Evolutionary conservation across 2,113 vertebrate species (phyloP).

Genomic region (Talpa occidentalis): DNA sequence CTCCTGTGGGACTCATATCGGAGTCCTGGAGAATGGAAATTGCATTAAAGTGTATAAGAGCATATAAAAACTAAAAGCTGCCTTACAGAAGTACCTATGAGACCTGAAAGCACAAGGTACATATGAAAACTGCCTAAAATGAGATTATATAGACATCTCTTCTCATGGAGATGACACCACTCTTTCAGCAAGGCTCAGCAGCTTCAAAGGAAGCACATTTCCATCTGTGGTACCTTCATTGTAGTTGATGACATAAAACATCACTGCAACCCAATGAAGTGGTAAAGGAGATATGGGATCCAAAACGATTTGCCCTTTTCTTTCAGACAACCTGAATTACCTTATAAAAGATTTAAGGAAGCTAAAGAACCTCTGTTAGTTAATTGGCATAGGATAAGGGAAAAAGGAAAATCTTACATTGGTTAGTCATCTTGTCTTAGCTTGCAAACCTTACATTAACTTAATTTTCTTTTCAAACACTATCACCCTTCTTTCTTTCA

Average conservation of each 20-base stretch:
- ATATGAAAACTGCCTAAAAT: not conserved
- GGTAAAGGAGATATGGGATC: not conserved
- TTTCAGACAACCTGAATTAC: not conserved
- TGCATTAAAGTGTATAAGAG: not conserved
- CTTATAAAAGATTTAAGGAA: not conserved
- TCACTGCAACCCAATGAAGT: not conserved
- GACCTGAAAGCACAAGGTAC: not conserved
- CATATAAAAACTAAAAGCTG: not conserved
- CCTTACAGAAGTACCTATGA: not conserved
- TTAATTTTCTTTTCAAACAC: not conserved
- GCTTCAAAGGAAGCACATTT: not conserved
- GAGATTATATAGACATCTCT: not conserved
- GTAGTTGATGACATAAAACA: not conserved
- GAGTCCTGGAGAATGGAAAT: constrained; percentile 10
- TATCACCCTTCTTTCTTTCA: not conserved
- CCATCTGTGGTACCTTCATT: not conserved
- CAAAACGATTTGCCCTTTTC: not conserved
- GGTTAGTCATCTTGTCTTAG: not conserved
- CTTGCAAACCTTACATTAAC: not conserved
- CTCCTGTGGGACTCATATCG: not conserved
- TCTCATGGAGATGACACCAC: not conserved
- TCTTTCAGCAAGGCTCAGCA: not conserved
- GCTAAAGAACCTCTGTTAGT: too few species aligned
- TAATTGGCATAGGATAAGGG: not conserved
- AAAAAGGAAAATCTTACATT: fast-evolving